Conservation (phyloP, 2,113 vertebrate species). For the Mola mola region DNA sequence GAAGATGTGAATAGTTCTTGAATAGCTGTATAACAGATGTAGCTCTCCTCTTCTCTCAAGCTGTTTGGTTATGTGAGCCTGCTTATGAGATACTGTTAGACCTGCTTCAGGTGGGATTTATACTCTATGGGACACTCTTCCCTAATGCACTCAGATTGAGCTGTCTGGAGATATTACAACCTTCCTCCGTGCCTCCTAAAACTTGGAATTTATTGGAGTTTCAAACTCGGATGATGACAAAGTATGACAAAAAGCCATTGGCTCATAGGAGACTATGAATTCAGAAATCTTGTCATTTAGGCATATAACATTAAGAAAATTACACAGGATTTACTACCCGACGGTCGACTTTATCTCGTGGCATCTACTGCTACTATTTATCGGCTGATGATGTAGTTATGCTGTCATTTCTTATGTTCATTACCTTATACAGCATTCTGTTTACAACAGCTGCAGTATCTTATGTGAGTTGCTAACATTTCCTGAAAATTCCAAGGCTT, state of each 20-base stretch:
- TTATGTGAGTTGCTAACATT: not conserved
- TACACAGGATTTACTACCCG: slow-evolving; percentile 10
- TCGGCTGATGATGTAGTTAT: too few relatives aligned
- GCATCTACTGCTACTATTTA: too few relatives aligned
- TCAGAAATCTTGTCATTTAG: slow-evolving; percentile 11
- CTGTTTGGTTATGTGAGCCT: too few relatives aligned
- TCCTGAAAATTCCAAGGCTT: too few relatives aligned
- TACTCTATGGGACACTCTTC: too few relatives aligned
- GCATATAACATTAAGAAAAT: slow-evolving; percentile 10
- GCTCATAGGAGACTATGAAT: not conserved
- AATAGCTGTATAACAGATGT: too few relatives aligned
- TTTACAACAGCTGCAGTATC: not conserved
- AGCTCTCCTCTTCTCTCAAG: not conserved
- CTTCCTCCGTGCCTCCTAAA: not conserved
- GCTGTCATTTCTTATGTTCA: not conserved
- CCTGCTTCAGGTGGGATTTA: too few relatives aligned
- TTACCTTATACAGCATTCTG: slow-evolving; percentile 4
- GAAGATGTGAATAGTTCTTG: too few relatives aligned
- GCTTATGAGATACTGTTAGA: too few relatives aligned
- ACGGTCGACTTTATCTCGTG: not conserved
- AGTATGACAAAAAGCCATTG: slow-evolving; percentile 8
- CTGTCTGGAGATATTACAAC: not conserved
- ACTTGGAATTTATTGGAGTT: not conserved
- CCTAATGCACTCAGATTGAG: too few relatives aligned
- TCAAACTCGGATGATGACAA: not conserved